Base-by-base conservation (phyloP, 1,140 invertebrate genomes). In the Papilio aristodemus region DNA sequence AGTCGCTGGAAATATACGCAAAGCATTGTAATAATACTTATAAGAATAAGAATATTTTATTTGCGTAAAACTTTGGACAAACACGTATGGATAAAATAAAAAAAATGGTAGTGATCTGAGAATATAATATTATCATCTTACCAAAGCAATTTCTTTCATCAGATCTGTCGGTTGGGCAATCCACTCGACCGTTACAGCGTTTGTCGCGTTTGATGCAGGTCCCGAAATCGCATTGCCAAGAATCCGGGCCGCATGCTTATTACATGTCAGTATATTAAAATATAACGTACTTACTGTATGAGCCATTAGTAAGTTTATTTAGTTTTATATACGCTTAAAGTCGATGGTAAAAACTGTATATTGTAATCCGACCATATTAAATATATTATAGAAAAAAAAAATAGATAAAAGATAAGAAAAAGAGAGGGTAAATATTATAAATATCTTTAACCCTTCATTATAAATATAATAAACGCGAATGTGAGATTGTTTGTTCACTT, bases 91-190 rank as follows among this genome's bases (percentile, higher is more conserved):
- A 43, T 14, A 43, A 43, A 14, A 14, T 14, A 22, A 11, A 50
- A 22, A 11, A 50, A 2, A 22, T 11, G 11, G 19, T 4, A 50
- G 10, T 3, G 19, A 3, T 25, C 22, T 22, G 14, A 17, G 43
- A 46, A n/a, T 8, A 7, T 41, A 46, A 37, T 39, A 54, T 36
- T 50, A 62, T 37, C 46, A 57, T 67, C 84, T 93, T 92, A 94
- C 94, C 92, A 68, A 92, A 86, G 84, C 95, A 96, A 90, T 94
- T 93, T 70, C 92, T 89, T 79, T 96, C 95, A 85, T 96, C 95
- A 13, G 95, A 95, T 74, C 92, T 91, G 83, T 95, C 94, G 9
- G 92, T 87, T n/a, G 93, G 93, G 80, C 95, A 96, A 84, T 96
- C 94, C 59, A 91, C 87, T 10, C 91, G 88, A 67, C 94, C 94